Evolutionary conservation across 1,140 invertebrate species (phyloP).

Genomic region (Sipha flava): DNA sequence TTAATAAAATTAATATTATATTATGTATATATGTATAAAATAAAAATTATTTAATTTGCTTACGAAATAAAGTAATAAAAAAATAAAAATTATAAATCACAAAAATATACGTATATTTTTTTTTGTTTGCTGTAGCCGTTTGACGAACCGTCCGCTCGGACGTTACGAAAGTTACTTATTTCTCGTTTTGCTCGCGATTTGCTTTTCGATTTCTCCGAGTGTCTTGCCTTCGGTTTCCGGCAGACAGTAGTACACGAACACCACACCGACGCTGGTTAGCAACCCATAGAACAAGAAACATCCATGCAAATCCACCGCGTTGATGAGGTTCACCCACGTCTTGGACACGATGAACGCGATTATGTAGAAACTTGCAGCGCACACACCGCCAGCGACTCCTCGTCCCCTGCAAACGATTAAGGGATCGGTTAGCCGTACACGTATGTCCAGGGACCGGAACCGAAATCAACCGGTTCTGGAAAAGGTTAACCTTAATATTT

Average conservation of each 20-base stretch:
- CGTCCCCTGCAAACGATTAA: slow-evolving; percentile 34
- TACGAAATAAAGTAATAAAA: background rate
- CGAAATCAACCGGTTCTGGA: no score
- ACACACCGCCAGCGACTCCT: slow-evolving; percentile 34
- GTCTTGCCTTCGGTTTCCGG: slow-evolving; percentile 38
- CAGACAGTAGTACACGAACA: slow-evolving; percentile 35
- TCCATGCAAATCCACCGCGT: slow-evolving; percentile 31
- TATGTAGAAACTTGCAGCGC: slow-evolving; percentile 32
- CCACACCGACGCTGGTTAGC: slow-evolving; percentile 29
- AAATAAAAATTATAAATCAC: background rate
- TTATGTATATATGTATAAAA: background rate
- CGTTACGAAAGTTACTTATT: no score
- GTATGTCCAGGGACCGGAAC: no score
- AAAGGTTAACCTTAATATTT: no score
- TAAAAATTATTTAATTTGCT: slow-evolving; percentile 12
- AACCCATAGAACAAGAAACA: slow-evolving; percentile 36
- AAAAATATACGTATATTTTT: no score
- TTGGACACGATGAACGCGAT: slow-evolving; percentile 36
- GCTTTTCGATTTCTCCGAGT: slow-evolving; percentile 36
- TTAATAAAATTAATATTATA: background rate
- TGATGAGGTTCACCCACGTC: slow-evolving; percentile 34
- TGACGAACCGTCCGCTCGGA: no score
- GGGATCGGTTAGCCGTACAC: background rate
- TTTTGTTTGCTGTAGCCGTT: no score
- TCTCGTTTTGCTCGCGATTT: background rate